Conservation (phyloP, 2,888 invertebrate species). For the Oscheius sp. region DNA sequence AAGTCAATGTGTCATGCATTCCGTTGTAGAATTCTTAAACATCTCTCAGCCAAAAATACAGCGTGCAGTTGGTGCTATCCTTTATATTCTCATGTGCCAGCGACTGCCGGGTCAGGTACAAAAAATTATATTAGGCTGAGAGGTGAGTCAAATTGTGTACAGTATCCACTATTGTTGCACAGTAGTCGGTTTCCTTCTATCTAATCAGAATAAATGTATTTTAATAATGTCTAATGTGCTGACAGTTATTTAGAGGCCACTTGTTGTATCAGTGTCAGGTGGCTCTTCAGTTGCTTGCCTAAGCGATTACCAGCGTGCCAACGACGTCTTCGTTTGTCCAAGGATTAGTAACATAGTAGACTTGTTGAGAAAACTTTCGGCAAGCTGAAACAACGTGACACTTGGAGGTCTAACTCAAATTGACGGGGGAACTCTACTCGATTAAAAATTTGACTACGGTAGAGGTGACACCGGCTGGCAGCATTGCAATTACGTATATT, state of each 20-base stretch:
- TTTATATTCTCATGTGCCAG: slow-evolving; percentile 11
- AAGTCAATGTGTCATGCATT: slow-evolving; percentile 32
- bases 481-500: slow-evolving; percentile 35
- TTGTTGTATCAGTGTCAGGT: slow-evolving; percentile 32
- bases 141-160: slow-evolving; percentile 17
- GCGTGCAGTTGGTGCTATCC: slow-evolving; percentile 24
- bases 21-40: slow-evolving; percentile 25
- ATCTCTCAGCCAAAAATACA: slow-evolving; percentile 19
- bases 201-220: slow-evolving; percentile 16
- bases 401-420: neutral
- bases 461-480: slow-evolving; percentile 22
- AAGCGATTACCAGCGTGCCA: slow-evolving; percentile 30
- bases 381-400: neutral
- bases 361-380: slow-evolving; percentile 16
- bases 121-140: slow-evolving; percentile 9
- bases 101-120: slow-evolving; percentile 17
- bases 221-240: neutral
- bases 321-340: slow-evolving; percentile 26
- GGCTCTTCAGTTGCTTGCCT: slow-evolving; percentile 30
- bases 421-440: neutral
- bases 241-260: slow-evolving; percentile 15
- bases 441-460: slow-evolving; percentile 28
- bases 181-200: neutral
- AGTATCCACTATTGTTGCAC: slow-evolving; percentile 10
- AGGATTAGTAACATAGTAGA: slow-evolving; percentile 31